These are phyloP conservation scores for Pogonophryne albipinna DNA, from an alignment of 2,797 vertebrate genomes.

Conservation along the genomic window DNA sequence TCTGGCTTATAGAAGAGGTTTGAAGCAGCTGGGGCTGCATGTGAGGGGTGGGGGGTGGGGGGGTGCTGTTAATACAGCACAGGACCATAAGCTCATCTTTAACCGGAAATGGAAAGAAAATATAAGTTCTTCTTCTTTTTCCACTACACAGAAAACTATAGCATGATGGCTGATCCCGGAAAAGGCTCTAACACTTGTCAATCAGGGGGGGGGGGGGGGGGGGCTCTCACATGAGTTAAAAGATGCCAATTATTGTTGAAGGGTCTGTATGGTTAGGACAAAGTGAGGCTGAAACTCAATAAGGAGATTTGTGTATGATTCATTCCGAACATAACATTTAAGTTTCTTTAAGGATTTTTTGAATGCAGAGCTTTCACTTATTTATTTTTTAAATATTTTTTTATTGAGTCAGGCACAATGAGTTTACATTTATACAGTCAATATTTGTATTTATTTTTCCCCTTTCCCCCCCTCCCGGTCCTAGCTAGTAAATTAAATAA, in stretches of 20 bases:
- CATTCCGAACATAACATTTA: neutral
- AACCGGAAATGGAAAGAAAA: slow-evolving; percentile 42
- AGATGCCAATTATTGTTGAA: neutral
- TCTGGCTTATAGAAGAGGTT: slow-evolving; percentile 74
- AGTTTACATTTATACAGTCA: no score
- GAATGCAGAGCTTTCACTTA: no score
- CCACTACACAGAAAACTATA: neutral
- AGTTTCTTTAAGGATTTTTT: neutral
- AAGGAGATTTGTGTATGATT: neutral
- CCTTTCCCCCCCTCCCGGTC: no score
- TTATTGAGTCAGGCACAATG: no score
- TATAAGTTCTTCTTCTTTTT: neutral
- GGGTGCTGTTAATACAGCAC: neutral
- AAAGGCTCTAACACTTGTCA: no score
- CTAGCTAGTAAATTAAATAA: no score
- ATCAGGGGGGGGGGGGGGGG: no score
- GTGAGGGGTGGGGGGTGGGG: neutral
- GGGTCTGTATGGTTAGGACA: neutral
- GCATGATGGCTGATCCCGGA: neutral
- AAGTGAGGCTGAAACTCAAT: neutral
- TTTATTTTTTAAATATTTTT: no score
- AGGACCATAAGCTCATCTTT: slow-evolving; percentile 6
- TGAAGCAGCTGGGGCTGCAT: slow-evolving; percentile 72
- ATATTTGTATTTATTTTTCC: no score
- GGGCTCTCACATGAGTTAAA: neutral